Conservation (phyloP, 2,113 vertebrate species). For the Solea senegalensis region DNA sequence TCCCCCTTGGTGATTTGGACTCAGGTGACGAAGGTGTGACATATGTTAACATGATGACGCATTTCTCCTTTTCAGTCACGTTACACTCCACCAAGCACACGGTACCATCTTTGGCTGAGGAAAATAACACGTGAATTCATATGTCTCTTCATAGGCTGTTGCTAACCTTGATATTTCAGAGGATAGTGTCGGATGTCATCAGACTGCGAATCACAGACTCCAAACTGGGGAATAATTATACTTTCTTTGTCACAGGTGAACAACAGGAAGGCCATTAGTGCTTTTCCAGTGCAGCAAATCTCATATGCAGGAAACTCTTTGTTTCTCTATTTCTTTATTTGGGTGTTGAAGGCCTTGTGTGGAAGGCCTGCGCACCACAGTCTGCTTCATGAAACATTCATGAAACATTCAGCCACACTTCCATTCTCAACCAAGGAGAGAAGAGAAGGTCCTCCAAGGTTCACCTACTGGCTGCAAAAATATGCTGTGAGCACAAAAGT, state of each 20-base stretch:
- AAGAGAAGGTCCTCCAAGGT: conserved; percentile 24
- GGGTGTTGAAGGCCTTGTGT: background rate
- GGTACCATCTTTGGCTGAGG: too few relatives aligned
- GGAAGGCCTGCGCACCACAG: too few relatives aligned
- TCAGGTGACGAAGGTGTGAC: too few relatives aligned
- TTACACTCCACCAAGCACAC: too few relatives aligned
- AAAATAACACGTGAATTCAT: background rate
- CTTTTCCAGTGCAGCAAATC: conserved; percentile 18
- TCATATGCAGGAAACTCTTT: conserved; percentile 45
- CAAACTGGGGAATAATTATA: conserved; percentile 12
- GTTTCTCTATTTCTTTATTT: conserved; percentile 5
- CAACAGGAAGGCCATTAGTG: conserved; percentile 44
- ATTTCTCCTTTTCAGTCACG: too few relatives aligned
- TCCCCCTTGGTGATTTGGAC: too few relatives aligned
- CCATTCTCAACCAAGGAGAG: background rate
- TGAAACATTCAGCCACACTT: conserved; percentile 11
- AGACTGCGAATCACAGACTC: conserved; percentile 11
- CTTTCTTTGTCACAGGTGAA: conserved; percentile 44
- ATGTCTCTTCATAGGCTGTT: background rate
- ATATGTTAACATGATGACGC: too few relatives aligned
- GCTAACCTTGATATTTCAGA: conserved; percentile 10
- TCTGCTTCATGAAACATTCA: background rate
- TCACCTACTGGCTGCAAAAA: conserved; percentile 20
- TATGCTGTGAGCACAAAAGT: conserved; percentile 24
- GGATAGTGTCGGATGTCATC: conserved; percentile 17